A percentile compares a stretch with the other conserved stretches of the same genome.
Conservation (phyloP, 2,113 vertebrate species). For the Myotis brandtii region DNA sequence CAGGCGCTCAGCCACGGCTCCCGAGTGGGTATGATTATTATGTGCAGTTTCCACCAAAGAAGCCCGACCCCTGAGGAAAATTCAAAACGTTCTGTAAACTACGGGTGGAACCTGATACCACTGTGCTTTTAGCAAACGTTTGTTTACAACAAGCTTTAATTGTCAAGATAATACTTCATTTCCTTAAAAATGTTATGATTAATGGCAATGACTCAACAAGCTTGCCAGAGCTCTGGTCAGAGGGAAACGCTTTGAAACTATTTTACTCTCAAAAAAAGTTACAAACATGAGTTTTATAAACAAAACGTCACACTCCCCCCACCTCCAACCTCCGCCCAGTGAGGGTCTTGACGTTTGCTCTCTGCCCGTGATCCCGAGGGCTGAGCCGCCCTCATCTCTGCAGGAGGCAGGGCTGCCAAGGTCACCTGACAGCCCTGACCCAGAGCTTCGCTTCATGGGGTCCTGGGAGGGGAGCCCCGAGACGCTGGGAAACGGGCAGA, state of each 20-base stretch:
- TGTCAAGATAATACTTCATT: background rate
- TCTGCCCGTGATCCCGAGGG: background rate
- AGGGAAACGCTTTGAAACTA: background rate
- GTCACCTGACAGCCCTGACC: background rate
- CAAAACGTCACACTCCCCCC: background rate
- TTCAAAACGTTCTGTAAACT: background rate
- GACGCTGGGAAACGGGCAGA: background rate
- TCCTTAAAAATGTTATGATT: background rate
- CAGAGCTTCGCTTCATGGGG: background rate
- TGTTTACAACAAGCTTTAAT: slow-evolving; percentile 29
- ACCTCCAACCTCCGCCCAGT: background rate
- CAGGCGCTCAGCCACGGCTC: background rate
- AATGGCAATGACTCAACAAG: background rate
- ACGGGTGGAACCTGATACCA: background rate
- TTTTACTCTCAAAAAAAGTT: slow-evolving; percentile 46
- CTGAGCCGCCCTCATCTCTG: background rate
- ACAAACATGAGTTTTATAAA: slow-evolving; percentile 33
- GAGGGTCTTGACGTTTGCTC: background rate
- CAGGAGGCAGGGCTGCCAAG: no score
- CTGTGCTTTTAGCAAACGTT: slow-evolving; percentile 34
- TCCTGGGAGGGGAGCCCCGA: background rate
- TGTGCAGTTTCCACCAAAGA: background rate
- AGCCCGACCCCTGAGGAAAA: background rate
- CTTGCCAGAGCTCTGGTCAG: background rate
- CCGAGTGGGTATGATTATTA: background rate